phyloP scores from a whole-genome alignment of 2,797 vertebrate species.

The Anabas testudineus region DNA sequence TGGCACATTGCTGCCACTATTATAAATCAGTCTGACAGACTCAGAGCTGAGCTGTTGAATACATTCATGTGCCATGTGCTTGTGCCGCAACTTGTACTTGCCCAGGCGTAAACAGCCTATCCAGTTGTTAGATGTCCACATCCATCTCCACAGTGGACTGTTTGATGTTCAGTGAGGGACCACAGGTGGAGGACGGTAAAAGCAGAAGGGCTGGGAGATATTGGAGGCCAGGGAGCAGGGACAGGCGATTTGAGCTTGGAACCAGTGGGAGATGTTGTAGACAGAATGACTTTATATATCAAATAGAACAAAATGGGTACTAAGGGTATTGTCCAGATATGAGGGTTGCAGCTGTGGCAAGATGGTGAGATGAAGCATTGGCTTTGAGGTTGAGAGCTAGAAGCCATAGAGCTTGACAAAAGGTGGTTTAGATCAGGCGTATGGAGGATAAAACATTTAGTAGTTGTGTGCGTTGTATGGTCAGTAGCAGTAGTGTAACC shows the following conservation, averaged over 20 bases:
- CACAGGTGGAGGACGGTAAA: constrained; percentile 13
- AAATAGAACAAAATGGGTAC: constrained; percentile 48
- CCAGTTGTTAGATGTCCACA: constrained; percentile 65
- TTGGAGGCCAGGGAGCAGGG: constrained; percentile 48
- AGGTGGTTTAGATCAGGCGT: background rate
- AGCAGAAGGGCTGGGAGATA: constrained; percentile 49
- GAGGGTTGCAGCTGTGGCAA: constrained; percentile 22
- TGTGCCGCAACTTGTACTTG: constrained; percentile 45
- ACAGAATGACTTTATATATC: constrained; percentile 53
- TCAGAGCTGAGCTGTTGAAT: constrained; percentile 62
- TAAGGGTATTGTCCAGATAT: constrained; percentile 54
- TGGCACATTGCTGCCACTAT: constrained; percentile 57
- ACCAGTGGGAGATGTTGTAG: background rate
- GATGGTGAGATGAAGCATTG: constrained; percentile 16
- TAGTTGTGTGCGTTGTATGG: background rate
- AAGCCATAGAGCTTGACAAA: background rate
- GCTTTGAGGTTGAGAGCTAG: background rate
- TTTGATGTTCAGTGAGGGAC: constrained; percentile 70
- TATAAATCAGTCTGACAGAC: constrained; percentile 71
- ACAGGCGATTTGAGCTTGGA: constrained; percentile 26
- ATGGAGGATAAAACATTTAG: constrained; percentile 2
- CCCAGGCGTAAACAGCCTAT: constrained; percentile 59
- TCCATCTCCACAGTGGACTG: constrained; percentile 65
- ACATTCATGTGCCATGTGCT: constrained; percentile 61
- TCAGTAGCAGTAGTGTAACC: background rate